These are phyloP conservation scores for Netelia inedita DNA, from an alignment of 2,888 invertebrate genomes.

Conservation along the genomic window DNA sequence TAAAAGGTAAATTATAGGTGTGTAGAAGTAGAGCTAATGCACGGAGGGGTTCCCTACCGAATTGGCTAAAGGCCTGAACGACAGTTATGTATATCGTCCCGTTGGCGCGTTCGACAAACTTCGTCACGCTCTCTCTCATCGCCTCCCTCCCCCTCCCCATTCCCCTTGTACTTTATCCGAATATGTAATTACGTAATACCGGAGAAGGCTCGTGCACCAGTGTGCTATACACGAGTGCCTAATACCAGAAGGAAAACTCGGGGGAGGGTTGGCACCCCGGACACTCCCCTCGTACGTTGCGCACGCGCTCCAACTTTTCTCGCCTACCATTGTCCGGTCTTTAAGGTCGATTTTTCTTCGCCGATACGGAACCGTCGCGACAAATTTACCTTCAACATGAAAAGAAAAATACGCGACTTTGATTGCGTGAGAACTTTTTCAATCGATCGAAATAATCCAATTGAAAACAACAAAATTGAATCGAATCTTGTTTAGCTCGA, in stretches of 20 bases:
- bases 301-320: conserved; percentile 69
- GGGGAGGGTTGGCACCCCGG: conserved; percentile 55
- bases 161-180: conserved; percentile 76
- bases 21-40: conserved; percentile 34
- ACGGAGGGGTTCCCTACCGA: conserved; percentile 48
- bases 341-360: not conserved
- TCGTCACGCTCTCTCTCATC: conserved; percentile 73
- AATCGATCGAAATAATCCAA: not conserved
- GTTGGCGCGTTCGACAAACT: conserved; percentile 41
- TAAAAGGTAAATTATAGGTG: conserved; percentile 77
- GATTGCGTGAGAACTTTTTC: too few relatives aligned
- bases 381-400: not conserved
- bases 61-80: conserved; percentile 44
- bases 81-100: conserved; percentile 40
- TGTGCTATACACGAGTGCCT: conserved; percentile 1
- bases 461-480: not conserved
- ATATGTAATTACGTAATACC: conserved; percentile 81
- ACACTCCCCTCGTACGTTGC: conserved; percentile 60
- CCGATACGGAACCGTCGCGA: not conserved
- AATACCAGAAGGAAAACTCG: conserved; percentile 39
- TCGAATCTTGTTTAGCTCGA: not conserved
- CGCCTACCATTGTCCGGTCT: conserved; percentile 61
- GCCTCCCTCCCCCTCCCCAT: conserved; percentile 34
- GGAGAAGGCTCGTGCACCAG: conserved; percentile 67
- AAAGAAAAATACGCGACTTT: too few relatives aligned